phyloP scores from a whole-genome alignment of 2,113 vertebrate genomes.

The Syngnathoides biaculeatus region DNA sequence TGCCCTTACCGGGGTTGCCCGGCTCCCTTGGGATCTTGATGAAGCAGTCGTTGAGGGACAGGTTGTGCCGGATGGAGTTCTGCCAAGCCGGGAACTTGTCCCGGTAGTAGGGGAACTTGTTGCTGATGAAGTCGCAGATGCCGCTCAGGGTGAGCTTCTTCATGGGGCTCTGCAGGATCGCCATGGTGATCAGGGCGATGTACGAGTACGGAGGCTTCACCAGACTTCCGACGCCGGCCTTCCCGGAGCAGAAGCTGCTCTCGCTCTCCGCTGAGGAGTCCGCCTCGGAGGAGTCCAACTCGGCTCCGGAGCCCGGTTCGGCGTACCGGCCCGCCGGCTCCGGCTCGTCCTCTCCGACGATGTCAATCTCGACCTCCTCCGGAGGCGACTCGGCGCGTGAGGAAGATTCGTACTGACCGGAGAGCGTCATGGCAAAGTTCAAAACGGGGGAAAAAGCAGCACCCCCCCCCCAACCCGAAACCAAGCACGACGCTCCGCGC shows the following conservation, averaged over 20 bases:
- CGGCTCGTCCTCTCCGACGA: conserved; percentile 63
- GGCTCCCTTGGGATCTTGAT: conserved; percentile 93
- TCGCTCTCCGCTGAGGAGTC: conserved; percentile 69
- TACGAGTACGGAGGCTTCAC: conserved; percentile 88
- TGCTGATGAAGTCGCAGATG: conserved; percentile 91
- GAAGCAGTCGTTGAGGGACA: conserved; percentile 96
- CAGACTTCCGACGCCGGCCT: conserved; percentile 41
- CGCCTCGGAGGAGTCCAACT: conserved; percentile 65
- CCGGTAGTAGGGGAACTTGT: conserved; percentile 85
- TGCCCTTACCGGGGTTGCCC: conserved; percentile 92
- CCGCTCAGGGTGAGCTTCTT: conserved; percentile 85
- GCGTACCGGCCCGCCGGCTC: conserved; percentile 37
- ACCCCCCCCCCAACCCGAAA: too few species aligned
- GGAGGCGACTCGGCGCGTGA: conserved; percentile 36
- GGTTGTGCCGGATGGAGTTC: conserved; percentile 94
- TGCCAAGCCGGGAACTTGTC: conserved; percentile 90
- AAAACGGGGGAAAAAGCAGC: too few species aligned
- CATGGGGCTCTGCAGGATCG: conserved; percentile 84
- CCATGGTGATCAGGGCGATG: conserved; percentile 92
- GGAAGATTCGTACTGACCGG: conserved; percentile 57
- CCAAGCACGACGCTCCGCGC: conserved; percentile 22
- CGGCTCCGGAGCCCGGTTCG: conserved; percentile 50
- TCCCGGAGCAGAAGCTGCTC: conserved; percentile 53
- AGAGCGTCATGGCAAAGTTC: conserved; percentile 66
- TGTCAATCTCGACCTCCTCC: conserved; percentile 69